Evolutionary conservation across 1,140 invertebrate genomes (phyloP), one percentile per base, ranked within the genome.

Genomic region (Triops longicaudatus): DNA sequence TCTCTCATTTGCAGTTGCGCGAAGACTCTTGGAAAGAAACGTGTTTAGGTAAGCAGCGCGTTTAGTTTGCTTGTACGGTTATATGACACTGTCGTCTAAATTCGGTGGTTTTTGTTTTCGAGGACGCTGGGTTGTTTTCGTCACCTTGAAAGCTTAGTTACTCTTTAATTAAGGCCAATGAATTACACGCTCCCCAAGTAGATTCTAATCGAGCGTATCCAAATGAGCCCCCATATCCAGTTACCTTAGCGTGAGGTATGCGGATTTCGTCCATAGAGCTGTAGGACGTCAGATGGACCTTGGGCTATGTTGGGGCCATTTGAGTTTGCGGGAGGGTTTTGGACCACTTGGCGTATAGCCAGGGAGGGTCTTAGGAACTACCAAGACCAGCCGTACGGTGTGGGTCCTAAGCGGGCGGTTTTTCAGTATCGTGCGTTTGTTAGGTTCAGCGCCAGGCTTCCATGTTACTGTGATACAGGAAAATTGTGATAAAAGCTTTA

Each of bases 161-260:
- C 10, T 17, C 17, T 6, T 1, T 63, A 63, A 63, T 63, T 9
- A 63, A 63, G 50, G 50, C 1, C 50, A 37, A 37, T 37, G 31
- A 37, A 37, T 37, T 37, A 37, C 31, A 7, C 31, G 31, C 31
- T 7, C 31, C 31, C 31, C 31, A 37, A 37, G 31, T 37, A 37
- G 31, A 37, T 37, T 37, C 7, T 7, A 37, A 37, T 37, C 31
- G 31, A 37, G 31, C 31, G 7, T 7, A 7, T 2, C 31, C 31
- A 37, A 37, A 7, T 37, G 31, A 63, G 14, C 14, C 50, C 50
- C 50, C 50, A 63, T 63, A 17, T 63, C 50, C 50, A 63, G 50
- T 63, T 63, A 63, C n/a, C 50, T 63, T 63, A 63, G 50, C 50
- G 14, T 63, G 50, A 63, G 50, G 50, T 63, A 63, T 63, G 50